Percentiles rank a stretch among this genome's conserved stretches.
These are phyloP conservation scores for Dascillus cervinus DNA, from an alignment of 2,888 invertebrate genomes.

Conservation along the genomic window DNA sequence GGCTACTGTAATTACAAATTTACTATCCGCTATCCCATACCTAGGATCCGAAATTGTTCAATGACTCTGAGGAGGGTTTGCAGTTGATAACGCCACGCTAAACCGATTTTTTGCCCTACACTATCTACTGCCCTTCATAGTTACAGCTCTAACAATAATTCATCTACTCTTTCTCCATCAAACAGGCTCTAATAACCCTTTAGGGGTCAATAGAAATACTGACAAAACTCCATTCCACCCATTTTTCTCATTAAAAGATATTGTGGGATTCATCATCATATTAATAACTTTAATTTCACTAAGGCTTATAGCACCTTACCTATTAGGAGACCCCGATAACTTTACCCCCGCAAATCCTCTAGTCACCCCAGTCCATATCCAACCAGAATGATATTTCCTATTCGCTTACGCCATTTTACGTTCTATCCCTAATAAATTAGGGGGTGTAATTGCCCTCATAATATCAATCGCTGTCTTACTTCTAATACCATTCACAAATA, in stretches of 20 bases:
- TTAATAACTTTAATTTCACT: constrained; percentile 47
- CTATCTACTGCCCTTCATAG: constrained; percentile 64
- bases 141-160: constrained; percentile 52
- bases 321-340: constrained; percentile 65
- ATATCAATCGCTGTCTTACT: constrained; percentile 61
- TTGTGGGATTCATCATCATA: constrained; percentile 53
- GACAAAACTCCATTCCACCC: constrained; percentile 65
- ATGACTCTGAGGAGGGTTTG: constrained; percentile 72
- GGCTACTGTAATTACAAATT: constrained; percentile 68
- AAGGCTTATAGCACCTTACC: constrained; percentile 49
- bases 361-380: constrained; percentile 65
- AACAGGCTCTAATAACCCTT: constrained; percentile 60
- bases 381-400: constrained; percentile 80
- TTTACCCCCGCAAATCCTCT: constrained; percentile 62
- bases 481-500: constrained; percentile 50
- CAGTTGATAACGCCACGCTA: constrained; percentile 64
- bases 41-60: constrained; percentile 55
- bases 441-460: constrained; percentile 61
- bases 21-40: constrained; percentile 65
- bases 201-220: constrained; percentile 56
- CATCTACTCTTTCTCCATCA: constrained; percentile 59
- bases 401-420: constrained; percentile 77
- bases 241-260: constrained; percentile 58
- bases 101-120: constrained; percentile 72
- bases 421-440: constrained; percentile 72